Conservation (phyloP, 2,797 vertebrate genomes). For the Eulemur mongoz region DNA sequence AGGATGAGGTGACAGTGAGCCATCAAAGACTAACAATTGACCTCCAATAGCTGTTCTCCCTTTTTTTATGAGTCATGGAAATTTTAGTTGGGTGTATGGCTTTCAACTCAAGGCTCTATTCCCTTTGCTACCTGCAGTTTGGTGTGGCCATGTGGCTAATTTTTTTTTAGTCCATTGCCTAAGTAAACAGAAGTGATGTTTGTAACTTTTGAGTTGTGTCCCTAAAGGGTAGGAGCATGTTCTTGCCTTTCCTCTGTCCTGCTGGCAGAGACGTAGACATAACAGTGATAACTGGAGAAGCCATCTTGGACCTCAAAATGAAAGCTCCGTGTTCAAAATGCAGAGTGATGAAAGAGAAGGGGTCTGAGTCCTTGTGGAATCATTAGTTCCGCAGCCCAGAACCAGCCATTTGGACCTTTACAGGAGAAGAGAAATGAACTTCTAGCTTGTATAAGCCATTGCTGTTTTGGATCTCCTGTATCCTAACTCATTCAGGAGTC, state of each 20-base stretch:
- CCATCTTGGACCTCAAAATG: not conserved
- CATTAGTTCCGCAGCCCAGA: not conserved
- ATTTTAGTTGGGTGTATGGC: not conserved
- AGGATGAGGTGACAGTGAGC: not conserved
- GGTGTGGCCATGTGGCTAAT: not conserved
- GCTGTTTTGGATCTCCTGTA: not conserved
- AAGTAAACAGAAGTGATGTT: not conserved
- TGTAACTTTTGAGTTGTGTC: not conserved
- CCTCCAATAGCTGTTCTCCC: not conserved
- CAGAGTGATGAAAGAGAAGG: not conserved
- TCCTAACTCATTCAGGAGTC: not conserved
- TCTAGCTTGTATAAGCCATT: not conserved
- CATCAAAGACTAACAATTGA: not conserved
- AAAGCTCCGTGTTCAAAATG: not conserved
- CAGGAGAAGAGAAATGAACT: not conserved
- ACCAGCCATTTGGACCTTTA: not conserved
- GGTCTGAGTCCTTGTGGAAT: not conserved
- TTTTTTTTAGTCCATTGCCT: not conserved
- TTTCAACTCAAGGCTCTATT: not conserved
- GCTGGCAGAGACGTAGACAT: not conserved
- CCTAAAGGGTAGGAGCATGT: not conserved
- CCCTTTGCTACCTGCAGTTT: not conserved
- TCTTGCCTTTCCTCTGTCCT: not conserved
- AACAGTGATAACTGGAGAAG: not conserved
- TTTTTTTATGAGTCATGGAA: not conserved